Conservation (phyloP, 2,113 vertebrate genomes). For the Brachyistius frenatus region DNA sequence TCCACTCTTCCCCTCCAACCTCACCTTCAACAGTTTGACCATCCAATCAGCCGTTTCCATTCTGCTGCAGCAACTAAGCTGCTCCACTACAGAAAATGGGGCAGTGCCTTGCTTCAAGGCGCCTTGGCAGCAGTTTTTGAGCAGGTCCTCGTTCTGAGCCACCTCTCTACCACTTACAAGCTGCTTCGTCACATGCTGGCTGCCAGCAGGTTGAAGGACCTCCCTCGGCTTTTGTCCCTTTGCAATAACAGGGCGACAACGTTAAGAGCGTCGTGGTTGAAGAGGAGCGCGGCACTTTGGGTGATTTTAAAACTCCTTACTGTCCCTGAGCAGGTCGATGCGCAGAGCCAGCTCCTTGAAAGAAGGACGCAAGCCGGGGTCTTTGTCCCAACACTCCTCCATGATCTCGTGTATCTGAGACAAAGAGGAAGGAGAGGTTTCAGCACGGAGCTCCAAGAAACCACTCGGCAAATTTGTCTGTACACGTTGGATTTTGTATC, state of each 20-base stretch:
- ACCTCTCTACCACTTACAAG: slow-evolving; percentile 45
- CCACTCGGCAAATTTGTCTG: too few relatives aligned
- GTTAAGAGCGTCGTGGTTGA: slow-evolving; percentile 36
- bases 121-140: slow-evolving; percentile 63
- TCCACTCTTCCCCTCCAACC: slow-evolving; percentile 13
- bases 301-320: slow-evolving; percentile 77
- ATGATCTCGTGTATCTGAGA: slow-evolving; percentile 91
- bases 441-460: neutral
- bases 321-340: slow-evolving; percentile 91
- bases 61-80: slow-evolving; percentile 12
- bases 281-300: slow-evolving; percentile 59
- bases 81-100: slow-evolving; percentile 7
- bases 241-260: slow-evolving; percentile 29
- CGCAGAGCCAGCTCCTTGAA: slow-evolving; percentile 90
- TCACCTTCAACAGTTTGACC: slow-evolving; percentile 22
- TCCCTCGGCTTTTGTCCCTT: slow-evolving; percentile 34
- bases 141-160: slow-evolving; percentile 30
- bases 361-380: slow-evolving; percentile 86
- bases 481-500: too few relatives aligned
- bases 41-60: slow-evolving; percentile 23
- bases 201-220: slow-evolving; percentile 22
- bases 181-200: slow-evolving; percentile 18
- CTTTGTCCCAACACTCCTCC: slow-evolving; percentile 95
- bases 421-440: neutral
- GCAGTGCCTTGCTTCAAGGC: slow-evolving; percentile 63